Conservation (phyloP, 2,888 invertebrate genomes). For the Amorpha juglandis region DNA sequence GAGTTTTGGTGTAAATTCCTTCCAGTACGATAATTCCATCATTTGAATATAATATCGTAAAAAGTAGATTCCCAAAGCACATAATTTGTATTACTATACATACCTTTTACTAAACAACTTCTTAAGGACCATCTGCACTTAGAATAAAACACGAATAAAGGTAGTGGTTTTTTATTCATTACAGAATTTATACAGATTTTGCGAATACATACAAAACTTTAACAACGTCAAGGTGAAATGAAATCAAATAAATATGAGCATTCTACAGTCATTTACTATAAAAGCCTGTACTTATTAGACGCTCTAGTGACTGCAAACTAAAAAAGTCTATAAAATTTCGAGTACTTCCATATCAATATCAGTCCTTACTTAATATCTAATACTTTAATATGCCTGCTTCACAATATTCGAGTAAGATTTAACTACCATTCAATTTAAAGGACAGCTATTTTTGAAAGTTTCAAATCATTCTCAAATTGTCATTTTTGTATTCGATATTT, state of each 20-base stretch:
- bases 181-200: conserved; percentile 78
- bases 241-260: conserved; percentile 41
- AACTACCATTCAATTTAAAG: no score
- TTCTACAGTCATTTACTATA: conserved; percentile 9
- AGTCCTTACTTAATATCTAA: conserved; percentile 81
- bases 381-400: conserved; percentile 34
- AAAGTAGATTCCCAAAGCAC: no score
- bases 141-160: conserved; percentile 59
- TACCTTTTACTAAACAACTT: no score
- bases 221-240: conserved; percentile 69
- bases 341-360: conserved; percentile 73
- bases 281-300: conserved; percentile 16
- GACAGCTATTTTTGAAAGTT: no score
- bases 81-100: no score
- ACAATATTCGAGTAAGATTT: no score
- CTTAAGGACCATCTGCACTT: no score
- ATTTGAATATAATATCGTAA: no score
- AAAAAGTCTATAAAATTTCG: conserved; percentile 42
- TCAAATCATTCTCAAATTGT: no score
- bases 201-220: conserved; percentile 68
- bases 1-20: no score
- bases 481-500: no score
- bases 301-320: conserved; percentile 44
- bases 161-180: conserved; percentile 77
- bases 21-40: no score